Conservation (phyloP, 2,113 vertebrate species). For the Pomatorhinus ruficollis region DNA sequence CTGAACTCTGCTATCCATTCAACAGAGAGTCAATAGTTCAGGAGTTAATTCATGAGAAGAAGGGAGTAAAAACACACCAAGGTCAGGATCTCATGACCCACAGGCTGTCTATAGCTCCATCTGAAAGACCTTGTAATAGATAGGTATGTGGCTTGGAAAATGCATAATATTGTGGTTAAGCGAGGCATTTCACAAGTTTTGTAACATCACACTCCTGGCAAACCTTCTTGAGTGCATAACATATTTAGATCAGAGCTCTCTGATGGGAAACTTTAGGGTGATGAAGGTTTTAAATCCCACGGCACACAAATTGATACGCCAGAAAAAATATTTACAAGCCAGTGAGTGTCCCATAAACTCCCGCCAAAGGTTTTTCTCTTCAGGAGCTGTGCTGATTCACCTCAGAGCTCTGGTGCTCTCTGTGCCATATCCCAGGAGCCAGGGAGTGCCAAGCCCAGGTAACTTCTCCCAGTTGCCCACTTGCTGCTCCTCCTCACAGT, state of each 20-base stretch:
- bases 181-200: not conserved
- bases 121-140: conserved; percentile 55
- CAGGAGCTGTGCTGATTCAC: not conserved
- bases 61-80: conserved; percentile 57
- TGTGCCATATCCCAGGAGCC: not conserved
- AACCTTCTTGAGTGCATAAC: not conserved
- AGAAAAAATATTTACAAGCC: conserved; percentile 25
- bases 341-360: not conserved
- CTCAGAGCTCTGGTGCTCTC: not conserved
- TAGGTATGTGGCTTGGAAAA: conserved; percentile 59
- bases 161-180: not conserved
- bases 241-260: not conserved
- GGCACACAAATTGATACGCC: not conserved
- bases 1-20: conserved; percentile 50
- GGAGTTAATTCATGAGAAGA: conserved; percentile 64
- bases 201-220: conserved; percentile 31
- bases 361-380: not conserved
- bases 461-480: not conserved
- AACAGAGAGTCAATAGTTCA: conserved; percentile 58
- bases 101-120: conserved; percentile 26
- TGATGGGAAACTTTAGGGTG: not conserved
- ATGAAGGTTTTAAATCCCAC: conserved; percentile 30
- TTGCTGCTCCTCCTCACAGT: not conserved
- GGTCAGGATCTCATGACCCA: conserved; percentile 71
- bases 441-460: not conserved